Conservation (phyloP, 2,888 invertebrate species). For the Exocentrus adspersus region DNA sequence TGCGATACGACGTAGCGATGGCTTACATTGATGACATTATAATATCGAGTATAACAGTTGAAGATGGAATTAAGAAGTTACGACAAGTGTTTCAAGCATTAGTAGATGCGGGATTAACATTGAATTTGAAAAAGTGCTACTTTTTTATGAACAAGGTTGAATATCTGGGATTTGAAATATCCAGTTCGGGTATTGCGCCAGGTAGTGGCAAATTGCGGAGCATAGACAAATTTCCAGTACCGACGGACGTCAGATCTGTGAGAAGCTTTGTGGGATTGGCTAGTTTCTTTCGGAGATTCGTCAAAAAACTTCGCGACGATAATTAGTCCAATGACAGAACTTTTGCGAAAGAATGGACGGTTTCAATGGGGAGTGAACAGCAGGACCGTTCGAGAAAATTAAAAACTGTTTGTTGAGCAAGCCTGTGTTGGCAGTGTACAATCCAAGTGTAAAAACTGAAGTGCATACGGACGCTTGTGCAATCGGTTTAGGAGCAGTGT, state of each 20-base stretch:
- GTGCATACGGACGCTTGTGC: constrained; percentile 48
- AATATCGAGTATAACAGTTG: constrained; percentile 18
- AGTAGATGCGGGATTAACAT: constrained; percentile 38
- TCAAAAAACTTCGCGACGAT: constrained; percentile 37
- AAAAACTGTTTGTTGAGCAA: constrained; percentile 21
- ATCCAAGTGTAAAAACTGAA: constrained; percentile 43
- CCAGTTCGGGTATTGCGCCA: constrained; percentile 25
- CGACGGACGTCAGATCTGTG: constrained; percentile 38
- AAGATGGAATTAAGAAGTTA: constrained; percentile 24
- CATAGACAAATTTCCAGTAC: constrained; percentile 49
- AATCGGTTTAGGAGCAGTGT: constrained; percentile 44
- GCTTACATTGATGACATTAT: constrained; percentile 38
- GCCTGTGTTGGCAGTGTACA: constrained; percentile 43
- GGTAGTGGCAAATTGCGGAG: constrained; percentile 38
- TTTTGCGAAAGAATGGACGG: constrained; percentile 33
- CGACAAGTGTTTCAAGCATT: constrained; percentile 27
- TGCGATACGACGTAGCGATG: constrained; percentile 25
- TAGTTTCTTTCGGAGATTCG: constrained; percentile 45
- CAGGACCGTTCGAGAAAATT: constrained; percentile 26
- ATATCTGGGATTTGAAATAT: constrained; percentile 32
- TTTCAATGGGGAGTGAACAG: constrained; percentile 19
- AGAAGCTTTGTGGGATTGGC: constrained; percentile 43
- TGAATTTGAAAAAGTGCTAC: constrained; percentile 26
- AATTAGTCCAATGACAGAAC: constrained; percentile 35
- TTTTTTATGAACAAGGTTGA: constrained; percentile 29